Conservation (phyloP, 2,113 vertebrate genomes). For the Petaurus breviceps region DNA sequence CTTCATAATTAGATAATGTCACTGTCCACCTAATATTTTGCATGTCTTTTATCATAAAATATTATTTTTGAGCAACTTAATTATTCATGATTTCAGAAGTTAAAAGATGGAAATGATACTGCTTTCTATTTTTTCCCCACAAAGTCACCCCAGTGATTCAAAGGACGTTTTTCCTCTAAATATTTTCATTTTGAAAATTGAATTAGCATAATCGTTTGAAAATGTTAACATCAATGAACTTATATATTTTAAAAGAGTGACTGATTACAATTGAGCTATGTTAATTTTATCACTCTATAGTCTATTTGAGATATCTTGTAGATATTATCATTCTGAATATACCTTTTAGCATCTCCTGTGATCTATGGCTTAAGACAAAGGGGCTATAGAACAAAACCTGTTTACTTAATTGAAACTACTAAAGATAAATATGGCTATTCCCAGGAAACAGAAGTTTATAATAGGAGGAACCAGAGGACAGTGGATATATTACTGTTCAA, state of each 20-base stretch:
- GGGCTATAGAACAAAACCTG: slow-evolving; percentile 52
- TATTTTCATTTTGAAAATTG: slow-evolving; percentile 39
- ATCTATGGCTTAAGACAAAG: slow-evolving; percentile 52
- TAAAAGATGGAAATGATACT: background rate
- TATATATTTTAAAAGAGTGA: background rate
- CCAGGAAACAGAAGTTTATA: slow-evolving; percentile 58
- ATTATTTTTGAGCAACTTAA: background rate
- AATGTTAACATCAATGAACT: background rate
- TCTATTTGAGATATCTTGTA: slow-evolving; percentile 39
- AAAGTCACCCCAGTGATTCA: background rate
- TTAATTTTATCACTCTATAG: slow-evolving; percentile 40
- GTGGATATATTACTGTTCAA: slow-evolving; percentile 27
- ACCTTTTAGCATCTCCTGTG: slow-evolving; percentile 50
- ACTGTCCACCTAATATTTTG: background rate
- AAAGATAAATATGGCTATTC: slow-evolving; percentile 39
- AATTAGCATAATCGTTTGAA: background rate
- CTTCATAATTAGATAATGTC: background rate
- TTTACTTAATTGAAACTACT: slow-evolving; percentile 70
- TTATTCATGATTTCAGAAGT: background rate
- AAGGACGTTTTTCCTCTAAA: background rate
- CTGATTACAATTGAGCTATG: background rate
- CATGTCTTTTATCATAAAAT: background rate
- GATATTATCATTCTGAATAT: slow-evolving; percentile 62
- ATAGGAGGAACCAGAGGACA: slow-evolving; percentile 46
- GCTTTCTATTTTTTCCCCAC: background rate